These are phyloP conservation scores for Lingula anatina DNA, from an alignment of 2,888 invertebrate species.

Conservation along the genomic window DNA sequence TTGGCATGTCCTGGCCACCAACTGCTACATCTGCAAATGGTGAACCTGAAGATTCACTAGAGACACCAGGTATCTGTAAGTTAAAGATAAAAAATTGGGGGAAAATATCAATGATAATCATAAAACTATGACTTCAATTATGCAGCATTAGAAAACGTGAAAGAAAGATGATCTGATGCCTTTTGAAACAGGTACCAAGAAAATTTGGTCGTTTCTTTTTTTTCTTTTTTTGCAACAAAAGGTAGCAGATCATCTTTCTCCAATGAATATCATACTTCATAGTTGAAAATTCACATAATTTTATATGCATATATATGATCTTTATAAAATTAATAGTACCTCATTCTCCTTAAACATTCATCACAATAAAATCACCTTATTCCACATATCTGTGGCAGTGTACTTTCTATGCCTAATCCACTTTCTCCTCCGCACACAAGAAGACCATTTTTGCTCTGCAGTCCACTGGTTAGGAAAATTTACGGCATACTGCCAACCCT, in stretches of 20 bases:
- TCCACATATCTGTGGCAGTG: slow-evolving; percentile 84
- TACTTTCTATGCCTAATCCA: slow-evolving; percentile 86
- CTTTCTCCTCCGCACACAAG: slow-evolving; percentile 80
- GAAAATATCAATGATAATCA: background rate
- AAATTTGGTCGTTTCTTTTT: too few relatives aligned
- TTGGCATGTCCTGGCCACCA: slow-evolving; percentile 77
- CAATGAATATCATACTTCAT: too few relatives aligned
- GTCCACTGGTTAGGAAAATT: slow-evolving; percentile 80
- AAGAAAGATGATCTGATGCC: too few relatives aligned
- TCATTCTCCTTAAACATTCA: too few relatives aligned
- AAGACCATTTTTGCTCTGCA: slow-evolving; percentile 74
- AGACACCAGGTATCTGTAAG: slow-evolving; percentile 28
- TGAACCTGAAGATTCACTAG: slow-evolving; percentile 60
- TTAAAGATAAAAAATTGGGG: background rate
- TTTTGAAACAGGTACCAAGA: too few relatives aligned
- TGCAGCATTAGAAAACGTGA: background rate
- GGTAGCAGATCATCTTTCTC: too few relatives aligned
- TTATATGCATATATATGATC: too few relatives aligned
- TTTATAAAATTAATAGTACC: too few relatives aligned
- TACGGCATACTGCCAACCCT: slow-evolving; percentile 83
- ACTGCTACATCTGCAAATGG: slow-evolving; percentile 88
- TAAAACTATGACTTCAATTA: background rate
- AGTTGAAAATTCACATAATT: too few relatives aligned
- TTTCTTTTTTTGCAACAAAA: too few relatives aligned
- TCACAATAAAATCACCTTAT: too few relatives aligned